A percentile compares a stretch with the other conserved stretches of the same genome.
These are phyloP conservation scores for Oxyruncus cristatus DNA, from an alignment of 2,113 vertebrate genomes.

Conservation along the genomic window DNA sequence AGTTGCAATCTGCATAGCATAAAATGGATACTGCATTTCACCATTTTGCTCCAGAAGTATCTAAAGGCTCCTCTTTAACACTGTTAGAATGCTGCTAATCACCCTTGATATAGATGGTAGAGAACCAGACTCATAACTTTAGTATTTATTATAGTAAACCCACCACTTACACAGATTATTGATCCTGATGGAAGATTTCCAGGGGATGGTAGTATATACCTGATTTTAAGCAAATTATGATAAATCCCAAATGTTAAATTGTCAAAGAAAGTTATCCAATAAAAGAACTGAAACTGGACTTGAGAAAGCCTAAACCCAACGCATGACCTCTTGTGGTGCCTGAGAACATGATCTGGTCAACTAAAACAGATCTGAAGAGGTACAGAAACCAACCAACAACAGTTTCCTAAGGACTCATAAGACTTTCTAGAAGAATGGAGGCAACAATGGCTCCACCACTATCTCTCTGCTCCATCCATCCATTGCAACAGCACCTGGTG, in stretches of 20 bases:
- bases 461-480: not conserved
- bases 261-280: not conserved
- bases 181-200: not conserved
- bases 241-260: not conserved
- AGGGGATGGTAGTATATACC: not conserved
- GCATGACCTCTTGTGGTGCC: not conserved
- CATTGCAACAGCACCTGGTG: accelerated
- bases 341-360: not conserved
- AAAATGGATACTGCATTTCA: not conserved
- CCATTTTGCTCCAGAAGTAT: not conserved
- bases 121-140: not conserved
- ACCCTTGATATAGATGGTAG: not conserved
- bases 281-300: not conserved
- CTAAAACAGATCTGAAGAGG: not conserved
- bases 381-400: not conserved
- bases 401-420: not conserved
- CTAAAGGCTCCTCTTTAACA: not conserved
- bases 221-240: not conserved
- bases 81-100: not conserved
- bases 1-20: not conserved
- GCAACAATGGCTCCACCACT: not conserved
- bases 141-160: not conserved
- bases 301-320: not conserved
- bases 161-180: not conserved
- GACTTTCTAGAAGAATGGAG: not conserved